These are phyloP conservation scores for Hyphantria cunea DNA, from an alignment of 1,140 invertebrate genomes.

Conservation along the genomic window DNA sequence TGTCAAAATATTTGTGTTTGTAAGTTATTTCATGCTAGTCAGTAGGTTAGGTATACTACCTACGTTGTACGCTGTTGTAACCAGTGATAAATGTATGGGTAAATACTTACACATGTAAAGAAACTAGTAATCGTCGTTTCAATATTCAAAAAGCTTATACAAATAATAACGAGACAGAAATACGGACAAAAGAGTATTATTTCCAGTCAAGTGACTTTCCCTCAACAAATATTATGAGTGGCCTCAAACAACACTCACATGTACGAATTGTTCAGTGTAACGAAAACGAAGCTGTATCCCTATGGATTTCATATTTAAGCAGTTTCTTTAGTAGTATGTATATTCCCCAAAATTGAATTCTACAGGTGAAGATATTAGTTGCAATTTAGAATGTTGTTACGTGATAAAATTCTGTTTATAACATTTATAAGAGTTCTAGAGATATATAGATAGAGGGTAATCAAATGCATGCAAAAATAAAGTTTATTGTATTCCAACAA, in stretches of 20 bases:
- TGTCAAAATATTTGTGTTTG: no score
- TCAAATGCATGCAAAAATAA: no score
- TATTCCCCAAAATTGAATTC: slow-evolving; percentile 18
- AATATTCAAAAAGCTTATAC: slow-evolving; percentile 13
- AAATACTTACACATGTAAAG: not conserved
- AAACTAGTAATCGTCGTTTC: slow-evolving; percentile 4
- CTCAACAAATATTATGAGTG: slow-evolving; percentile 61
- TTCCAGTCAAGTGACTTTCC: slow-evolving; percentile 51
- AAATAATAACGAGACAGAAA: slow-evolving; percentile 15
- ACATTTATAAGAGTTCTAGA: no score
- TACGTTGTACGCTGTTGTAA: no score
- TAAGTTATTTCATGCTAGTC: no score
- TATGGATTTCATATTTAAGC: slow-evolving; percentile 20
- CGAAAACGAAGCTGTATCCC: slow-evolving; percentile 36
- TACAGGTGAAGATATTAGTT: not conserved
- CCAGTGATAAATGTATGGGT: no score
- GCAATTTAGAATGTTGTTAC: not conserved
- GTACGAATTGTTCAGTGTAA: slow-evolving; percentile 54
- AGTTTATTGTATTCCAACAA: no score
- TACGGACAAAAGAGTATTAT: slow-evolving; percentile 39
- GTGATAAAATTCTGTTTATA: no score
- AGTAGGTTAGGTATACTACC: no score
- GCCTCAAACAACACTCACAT: slow-evolving; percentile 47
- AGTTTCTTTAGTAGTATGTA: slow-evolving; percentile 17
- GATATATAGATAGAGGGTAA: no score